Evolutionary conservation across 2,113 vertebrate species (phyloP), one percentile per base, ranked within the genome.

Genomic region (Actenoides hombroni): DNA sequence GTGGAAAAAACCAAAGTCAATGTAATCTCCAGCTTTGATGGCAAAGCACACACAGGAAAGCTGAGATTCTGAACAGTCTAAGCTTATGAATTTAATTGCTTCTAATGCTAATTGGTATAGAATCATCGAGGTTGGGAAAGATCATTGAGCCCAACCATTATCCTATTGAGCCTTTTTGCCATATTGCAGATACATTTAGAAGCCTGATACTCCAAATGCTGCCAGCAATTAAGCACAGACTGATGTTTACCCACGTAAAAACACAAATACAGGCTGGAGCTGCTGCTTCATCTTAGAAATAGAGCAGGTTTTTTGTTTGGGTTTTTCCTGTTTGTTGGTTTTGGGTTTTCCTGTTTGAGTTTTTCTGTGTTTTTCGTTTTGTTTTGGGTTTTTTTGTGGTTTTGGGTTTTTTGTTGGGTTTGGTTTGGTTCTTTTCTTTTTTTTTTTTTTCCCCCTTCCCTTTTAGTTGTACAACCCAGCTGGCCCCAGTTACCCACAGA

Each of bases 381-480:
- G 42, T 15, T 42, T 40, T 40, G 40, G 44, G 7, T 46, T 19
- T 46, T 46, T 19, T 20, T 46, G 19, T 46, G 46, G 44, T 46
- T 46, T 46, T 46, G 46, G 42, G 5, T 42, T 42, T 42, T 42
- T 15, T 16, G 40, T 42, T 16, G 42, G 42, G 14, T 46, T 46
- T 46, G 17, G 17, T 46, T 46, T 19, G 17, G 7, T 46, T 46
- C 8, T 16, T 1, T 16, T 23, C 1, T 16, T 18, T 23, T 0
- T 29, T 14, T 9, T 11, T 25, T 12, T 23, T 7, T 1, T 2
- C 2, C 26, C 21, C 4, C 19, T 35, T 84, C 11, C 16, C 9
- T 42, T 54, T 13, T 21, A 74, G 25, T 7, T 67, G 63, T 74
- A 5, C 4, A 16, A 29, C 28, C 61, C 65, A 61, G 13, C 48